phyloP scores from a whole-genome alignment of 2,888 invertebrate species.

The Agrochola lychnidis region DNA sequence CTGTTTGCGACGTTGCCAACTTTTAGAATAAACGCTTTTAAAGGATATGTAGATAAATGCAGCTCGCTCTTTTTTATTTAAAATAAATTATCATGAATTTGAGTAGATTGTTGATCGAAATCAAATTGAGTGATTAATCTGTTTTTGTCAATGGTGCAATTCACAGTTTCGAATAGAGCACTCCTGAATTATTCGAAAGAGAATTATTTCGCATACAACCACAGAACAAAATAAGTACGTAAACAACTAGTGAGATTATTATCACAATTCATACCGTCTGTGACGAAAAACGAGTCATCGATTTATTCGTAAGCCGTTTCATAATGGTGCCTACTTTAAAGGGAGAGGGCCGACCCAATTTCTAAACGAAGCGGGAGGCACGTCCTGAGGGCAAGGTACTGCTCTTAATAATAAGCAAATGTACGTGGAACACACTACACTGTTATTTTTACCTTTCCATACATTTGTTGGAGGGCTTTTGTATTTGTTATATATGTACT shows the following conservation, averaged over 20 bases:
- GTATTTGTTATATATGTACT: conserved; percentile 21
- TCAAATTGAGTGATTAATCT: neutral
- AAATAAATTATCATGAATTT: neutral
- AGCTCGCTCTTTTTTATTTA: neutral
- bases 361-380: conserved; percentile 80
- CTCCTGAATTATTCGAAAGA: neutral
- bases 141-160: neutral
- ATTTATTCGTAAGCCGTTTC: conserved; percentile 76
- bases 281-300: conserved; percentile 71
- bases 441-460: conserved; percentile 56
- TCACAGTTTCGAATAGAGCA: neutral
- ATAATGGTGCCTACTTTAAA: conserved; percentile 74
- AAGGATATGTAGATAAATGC: neutral
- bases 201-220: neutral
- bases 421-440: conserved; percentile 63
- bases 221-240: neutral
- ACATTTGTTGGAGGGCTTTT: conserved; percentile 16
- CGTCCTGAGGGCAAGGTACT: conserved; percentile 79
- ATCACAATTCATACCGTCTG: conserved; percentile 20
- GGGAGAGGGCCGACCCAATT: conserved; percentile 82
- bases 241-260: neutral
- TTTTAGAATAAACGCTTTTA: neutral
- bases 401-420: conserved; percentile 77
- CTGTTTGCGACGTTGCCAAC: too few species aligned
- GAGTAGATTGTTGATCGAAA: neutral